Evolutionary conservation across 2,113 vertebrate species (phyloP).

Genomic region (Ahaetulla prasina): DNA sequence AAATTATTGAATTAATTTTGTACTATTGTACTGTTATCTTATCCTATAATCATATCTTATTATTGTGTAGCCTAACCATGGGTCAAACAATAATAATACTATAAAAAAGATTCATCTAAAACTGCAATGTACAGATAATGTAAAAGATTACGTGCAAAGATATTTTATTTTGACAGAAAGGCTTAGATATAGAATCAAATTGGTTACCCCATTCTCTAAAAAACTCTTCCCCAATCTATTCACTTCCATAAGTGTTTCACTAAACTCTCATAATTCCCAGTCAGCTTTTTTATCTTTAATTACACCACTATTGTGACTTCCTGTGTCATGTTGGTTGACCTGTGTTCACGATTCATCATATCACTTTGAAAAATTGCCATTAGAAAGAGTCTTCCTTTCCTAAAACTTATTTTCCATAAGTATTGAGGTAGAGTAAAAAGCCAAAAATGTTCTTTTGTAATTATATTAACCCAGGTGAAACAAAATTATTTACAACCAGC

Average conservation of each 20-base stretch:
- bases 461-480: neutral
- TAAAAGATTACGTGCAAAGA: slow-evolving; percentile 43
- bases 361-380: neutral
- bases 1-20: slow-evolving; percentile 35
- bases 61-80: slow-evolving; percentile 27
- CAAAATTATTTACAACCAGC: neutral
- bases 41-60: slow-evolving; percentile 2
- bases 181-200: neutral
- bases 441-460: neutral
- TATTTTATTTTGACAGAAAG: slow-evolving; percentile 7
- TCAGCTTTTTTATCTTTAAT: neutral
- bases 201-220: neutral
- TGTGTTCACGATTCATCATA: neutral
- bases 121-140: neutral
- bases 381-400: neutral
- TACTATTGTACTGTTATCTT: slow-evolving; percentile 29
- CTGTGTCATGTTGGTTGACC: neutral
- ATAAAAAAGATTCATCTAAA: slow-evolving; percentile 42
- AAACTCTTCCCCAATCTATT: neutral
- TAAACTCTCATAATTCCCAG: neutral
- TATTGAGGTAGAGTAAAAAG: neutral
- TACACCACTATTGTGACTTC: neutral
- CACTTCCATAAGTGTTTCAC: neutral
- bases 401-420: neutral
- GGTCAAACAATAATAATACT: slow-evolving; percentile 35